Conservation (phyloP, 2,888 invertebrate species). For the Heterodera filipjevi region DNA sequence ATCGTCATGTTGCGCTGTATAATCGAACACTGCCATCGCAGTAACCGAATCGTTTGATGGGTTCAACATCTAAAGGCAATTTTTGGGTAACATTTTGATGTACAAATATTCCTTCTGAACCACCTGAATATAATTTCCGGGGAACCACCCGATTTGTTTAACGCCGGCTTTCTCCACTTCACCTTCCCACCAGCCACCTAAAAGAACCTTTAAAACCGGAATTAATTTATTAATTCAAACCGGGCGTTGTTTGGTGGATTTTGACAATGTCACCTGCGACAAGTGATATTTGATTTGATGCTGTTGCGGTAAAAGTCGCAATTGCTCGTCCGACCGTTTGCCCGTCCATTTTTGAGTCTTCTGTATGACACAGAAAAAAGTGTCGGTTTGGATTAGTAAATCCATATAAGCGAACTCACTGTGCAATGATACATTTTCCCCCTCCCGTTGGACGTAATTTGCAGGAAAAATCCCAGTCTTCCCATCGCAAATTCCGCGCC, state of each 20-base stretch:
- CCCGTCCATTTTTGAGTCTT: not conserved
- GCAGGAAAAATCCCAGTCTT: conserved; percentile 92
- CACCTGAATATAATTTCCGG: conserved; percentile 90
- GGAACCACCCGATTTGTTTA: conserved; percentile 96
- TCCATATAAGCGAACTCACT: not conserved
- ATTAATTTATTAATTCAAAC: not conserved
- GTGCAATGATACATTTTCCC: not conserved
- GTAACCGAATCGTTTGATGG: not conserved
- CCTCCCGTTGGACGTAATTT: conserved; percentile 77
- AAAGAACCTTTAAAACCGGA: not conserved
- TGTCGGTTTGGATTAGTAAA: not conserved
- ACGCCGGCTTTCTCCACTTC: conserved; percentile 75
- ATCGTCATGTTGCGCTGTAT: conserved; percentile 59
- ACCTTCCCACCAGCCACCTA: conserved; percentile 96
- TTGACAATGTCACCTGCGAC: conserved; percentile 80
- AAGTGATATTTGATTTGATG: conserved; percentile 83
- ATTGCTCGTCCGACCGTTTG: conserved; percentile 41
- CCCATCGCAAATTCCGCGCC: conserved; percentile 85
- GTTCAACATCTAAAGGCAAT: conserved; percentile 11
- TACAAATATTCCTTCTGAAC: too few species aligned
- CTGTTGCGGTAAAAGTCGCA: conserved; percentile 46
- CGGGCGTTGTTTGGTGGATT: conserved; percentile 42
- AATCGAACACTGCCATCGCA: conserved; percentile 57
- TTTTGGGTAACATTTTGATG: not conserved
- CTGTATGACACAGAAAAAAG: conserved; percentile 25